These are phyloP conservation scores for Rhadinocentrus ornatus DNA, from an alignment of 2,797 vertebrate genomes.

Conservation along the genomic window DNA sequence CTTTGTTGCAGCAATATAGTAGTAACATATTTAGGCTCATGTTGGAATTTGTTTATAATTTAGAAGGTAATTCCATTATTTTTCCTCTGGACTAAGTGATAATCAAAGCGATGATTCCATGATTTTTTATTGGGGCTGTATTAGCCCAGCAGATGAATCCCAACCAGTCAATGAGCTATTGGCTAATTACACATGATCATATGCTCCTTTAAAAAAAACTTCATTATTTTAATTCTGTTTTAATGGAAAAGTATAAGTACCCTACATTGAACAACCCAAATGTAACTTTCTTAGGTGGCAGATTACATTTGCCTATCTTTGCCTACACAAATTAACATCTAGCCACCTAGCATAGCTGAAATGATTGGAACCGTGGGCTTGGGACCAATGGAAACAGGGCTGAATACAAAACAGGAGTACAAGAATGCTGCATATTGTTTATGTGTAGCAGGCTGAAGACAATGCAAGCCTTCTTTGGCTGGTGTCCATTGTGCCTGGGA, in stretches of 20 bases:
- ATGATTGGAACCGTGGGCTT: conserved; percentile 57
- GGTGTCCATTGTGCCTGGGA: conserved; percentile 65
- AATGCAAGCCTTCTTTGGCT: conserved; percentile 66
- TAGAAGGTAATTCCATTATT: neutral
- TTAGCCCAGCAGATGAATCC: neutral
- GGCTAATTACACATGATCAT: neutral
- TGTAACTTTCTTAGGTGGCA: neutral
- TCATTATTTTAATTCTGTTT: neutral
- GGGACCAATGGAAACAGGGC: conserved; percentile 40
- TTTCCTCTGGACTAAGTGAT: neutral
- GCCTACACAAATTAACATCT: conserved; percentile 36
- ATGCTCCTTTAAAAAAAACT: neutral
- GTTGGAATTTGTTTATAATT: neutral
- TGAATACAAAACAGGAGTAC: conserved; percentile 52
- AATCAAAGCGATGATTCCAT: neutral
- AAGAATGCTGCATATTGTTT: conserved; percentile 72
- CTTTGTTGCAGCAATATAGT: no score
- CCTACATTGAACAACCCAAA: neutral
- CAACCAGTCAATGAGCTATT: neutral
- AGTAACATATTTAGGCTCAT: neutral
- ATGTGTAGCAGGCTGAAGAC: conserved; percentile 44
- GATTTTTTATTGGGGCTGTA: neutral
- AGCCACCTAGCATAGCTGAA: conserved; percentile 58
- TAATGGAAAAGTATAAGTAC: neutral
- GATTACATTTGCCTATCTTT: neutral